phyloP scores from a whole-genome alignment of 2,113 vertebrate species.

The Verasper variegatus region DNA sequence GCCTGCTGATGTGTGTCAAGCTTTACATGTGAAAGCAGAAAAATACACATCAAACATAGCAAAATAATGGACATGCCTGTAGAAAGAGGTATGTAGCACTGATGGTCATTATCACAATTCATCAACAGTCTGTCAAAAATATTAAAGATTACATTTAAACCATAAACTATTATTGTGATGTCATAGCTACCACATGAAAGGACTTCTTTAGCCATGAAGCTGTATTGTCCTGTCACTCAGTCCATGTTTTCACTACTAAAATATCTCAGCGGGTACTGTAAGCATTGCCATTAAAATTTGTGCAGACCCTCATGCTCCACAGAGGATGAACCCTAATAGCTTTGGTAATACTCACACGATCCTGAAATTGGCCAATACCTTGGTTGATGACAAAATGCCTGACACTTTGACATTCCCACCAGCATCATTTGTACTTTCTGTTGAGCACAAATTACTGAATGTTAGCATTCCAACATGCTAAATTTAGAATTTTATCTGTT shows the following conservation, averaged over 20 bases:
- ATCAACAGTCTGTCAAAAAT: constrained; percentile 39
- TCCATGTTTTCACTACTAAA: not conserved
- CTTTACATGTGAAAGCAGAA: constrained; percentile 43
- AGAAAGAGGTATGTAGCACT: not conserved
- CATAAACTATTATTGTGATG: constrained; percentile 11
- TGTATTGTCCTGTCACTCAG: not conserved
- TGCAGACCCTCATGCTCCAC: not conserved
- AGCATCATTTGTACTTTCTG: not conserved
- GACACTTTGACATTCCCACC: too few species aligned
- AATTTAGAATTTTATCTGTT: not conserved
- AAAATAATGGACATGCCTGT: constrained; percentile 49
- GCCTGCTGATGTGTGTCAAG: constrained; percentile 54
- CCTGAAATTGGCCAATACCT: too few species aligned
- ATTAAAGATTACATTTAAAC: constrained; percentile 10
- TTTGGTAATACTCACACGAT: not conserved
- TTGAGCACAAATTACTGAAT: not conserved
- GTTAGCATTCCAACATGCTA: not conserved
- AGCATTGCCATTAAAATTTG: not conserved
- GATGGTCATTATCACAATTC: constrained; percentile 46
- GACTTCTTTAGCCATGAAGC: not conserved
- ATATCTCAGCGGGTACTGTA: not conserved
- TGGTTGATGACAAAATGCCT: too few species aligned
- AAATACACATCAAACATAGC: constrained; percentile 50
- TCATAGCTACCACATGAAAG: not conserved
- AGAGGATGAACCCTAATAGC: not conserved